These are phyloP conservation scores for Ypsolopha sequella DNA, from an alignment of 2,888 invertebrate species.

Conservation along the genomic window DNA sequence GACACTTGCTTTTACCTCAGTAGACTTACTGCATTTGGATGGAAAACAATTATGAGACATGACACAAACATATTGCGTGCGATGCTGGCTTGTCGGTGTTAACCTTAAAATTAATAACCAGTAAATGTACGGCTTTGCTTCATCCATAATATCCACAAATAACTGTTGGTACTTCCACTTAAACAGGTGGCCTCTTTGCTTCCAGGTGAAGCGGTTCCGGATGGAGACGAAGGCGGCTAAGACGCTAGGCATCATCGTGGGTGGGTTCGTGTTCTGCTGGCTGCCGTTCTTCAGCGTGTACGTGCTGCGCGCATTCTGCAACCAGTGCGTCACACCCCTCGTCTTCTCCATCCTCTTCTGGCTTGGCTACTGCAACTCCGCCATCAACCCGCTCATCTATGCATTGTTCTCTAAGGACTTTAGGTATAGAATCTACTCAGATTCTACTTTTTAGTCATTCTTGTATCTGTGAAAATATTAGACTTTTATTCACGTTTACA, in stretches of 20 bases:
- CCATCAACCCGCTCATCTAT: slow-evolving; percentile 95
- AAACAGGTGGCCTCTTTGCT: slow-evolving; percentile 2
- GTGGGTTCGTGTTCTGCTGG: slow-evolving; percentile 97
- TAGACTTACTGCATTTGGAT: too few species aligned
- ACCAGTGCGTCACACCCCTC: slow-evolving; percentile 84
- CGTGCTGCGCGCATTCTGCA: slow-evolving; percentile 89
- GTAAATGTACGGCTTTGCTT: too few species aligned
- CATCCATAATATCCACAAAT: too few species aligned
- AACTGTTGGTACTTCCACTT: too few species aligned
- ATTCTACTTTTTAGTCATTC: not conserved
- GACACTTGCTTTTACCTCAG: too few species aligned
- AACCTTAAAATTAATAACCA: too few species aligned
- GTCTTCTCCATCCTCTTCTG: slow-evolving; percentile 95
- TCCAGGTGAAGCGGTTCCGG: slow-evolving; percentile 88
- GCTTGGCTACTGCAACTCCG: slow-evolving; percentile 98
- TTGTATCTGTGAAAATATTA: too few species aligned
- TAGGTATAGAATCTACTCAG: too few species aligned
- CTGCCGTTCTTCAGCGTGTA: slow-evolving; percentile 97
- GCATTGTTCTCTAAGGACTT: slow-evolving; percentile 96
- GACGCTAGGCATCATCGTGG: slow-evolving; percentile 96
- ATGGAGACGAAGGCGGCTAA: slow-evolving; percentile 98
- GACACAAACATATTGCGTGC: too few species aligned
- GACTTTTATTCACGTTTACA: too few species aligned
- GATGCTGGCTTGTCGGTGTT: too few species aligned
- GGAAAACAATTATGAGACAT: too few species aligned